A percentile compares a stretch with the other conserved stretches of the same genome.
phyloP scores from a whole-genome alignment of 2,113 vertebrate species.

The Pelecanoides urinatrix region DNA sequence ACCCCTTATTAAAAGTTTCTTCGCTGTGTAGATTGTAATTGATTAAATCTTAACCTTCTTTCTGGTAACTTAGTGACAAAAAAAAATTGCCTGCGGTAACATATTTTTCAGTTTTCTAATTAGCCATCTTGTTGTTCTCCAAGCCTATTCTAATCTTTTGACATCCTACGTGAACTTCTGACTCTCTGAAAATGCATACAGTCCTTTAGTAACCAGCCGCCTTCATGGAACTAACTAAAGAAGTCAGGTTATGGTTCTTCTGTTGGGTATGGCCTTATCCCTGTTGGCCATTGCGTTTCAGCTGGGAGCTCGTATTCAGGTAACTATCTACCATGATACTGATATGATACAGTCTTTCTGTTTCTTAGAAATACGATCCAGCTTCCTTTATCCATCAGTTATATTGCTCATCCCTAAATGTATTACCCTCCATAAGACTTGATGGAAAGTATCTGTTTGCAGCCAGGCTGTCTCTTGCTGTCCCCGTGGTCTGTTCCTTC shows the following conservation, averaged over 20 bases:
- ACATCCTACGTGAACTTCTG: not conserved
- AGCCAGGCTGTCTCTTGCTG: not conserved
- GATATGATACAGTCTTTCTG: not conserved
- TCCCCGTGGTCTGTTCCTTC: not conserved
- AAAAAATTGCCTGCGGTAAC: not conserved
- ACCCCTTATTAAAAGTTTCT: not conserved
- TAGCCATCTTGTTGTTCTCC: not conserved
- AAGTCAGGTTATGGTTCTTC: not conserved
- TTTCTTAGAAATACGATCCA: not conserved
- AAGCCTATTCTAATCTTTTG: not conserved
- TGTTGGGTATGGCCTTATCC: not conserved
- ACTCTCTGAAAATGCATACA: not conserved
- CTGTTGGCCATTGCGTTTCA: not conserved
- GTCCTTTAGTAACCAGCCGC: not conserved
- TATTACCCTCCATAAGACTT: not conserved
- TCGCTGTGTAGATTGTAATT: not conserved
- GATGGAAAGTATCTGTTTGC: not conserved
- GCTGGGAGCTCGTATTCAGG: not conserved
- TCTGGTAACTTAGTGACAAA: not conserved
- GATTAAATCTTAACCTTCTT: not conserved
- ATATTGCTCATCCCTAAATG: not conserved
- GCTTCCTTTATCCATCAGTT: not conserved
- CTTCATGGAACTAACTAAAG: not conserved
- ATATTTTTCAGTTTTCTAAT: not conserved
- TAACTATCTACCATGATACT: not conserved